phyloP scores from a whole-genome alignment of 2,797 vertebrate species.

The Craterocephalus amniculus region DNA sequence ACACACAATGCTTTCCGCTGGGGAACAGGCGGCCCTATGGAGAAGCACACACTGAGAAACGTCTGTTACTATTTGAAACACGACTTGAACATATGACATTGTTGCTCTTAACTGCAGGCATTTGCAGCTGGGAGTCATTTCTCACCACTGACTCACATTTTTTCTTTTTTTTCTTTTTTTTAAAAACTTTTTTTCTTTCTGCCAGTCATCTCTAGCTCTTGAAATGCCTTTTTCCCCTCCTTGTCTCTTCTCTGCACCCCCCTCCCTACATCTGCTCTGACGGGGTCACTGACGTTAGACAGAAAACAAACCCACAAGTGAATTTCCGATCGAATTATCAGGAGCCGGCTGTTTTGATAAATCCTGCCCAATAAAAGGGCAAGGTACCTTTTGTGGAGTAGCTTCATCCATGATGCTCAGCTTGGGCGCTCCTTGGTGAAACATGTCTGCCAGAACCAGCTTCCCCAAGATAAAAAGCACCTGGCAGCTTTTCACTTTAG shows the following conservation, averaged over 20 bases:
- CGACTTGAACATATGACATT: conserved; percentile 48
- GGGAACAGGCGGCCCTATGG: conserved; percentile 41
- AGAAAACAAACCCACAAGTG: conserved; percentile 75
- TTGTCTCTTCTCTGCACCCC: conserved; percentile 28
- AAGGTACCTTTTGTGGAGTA: conserved; percentile 76
- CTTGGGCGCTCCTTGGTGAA: conserved; percentile 52
- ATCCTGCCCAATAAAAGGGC: conserved; percentile 79
- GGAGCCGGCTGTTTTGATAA: conserved; percentile 80
- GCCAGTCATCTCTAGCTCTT: conserved; percentile 63
- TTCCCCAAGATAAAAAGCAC: conserved; percentile 54
- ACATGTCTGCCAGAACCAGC: conserved; percentile 50
- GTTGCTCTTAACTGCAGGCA: conserved; percentile 55
- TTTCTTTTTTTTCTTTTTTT: conserved; percentile 8
- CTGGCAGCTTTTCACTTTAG: conserved; percentile 36
- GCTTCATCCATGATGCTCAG: conserved; percentile 69
- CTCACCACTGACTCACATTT: conserved; percentile 38
- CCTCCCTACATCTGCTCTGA: conserved; percentile 49
- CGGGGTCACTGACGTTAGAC: conserved; percentile 71
- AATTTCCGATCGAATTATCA: conserved; percentile 80
- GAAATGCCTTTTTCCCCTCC: conserved; percentile 43
- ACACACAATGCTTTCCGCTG: conserved; percentile 51
- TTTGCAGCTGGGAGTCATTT: conserved; percentile 59
- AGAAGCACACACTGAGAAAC: conserved; percentile 47
- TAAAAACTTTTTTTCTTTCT: conserved; percentile 38
- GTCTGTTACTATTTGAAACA: conserved; percentile 50